These are phyloP conservation scores for Gambusia yucatana DNA, from an alignment of 2,797 vertebrate genomes.

Conservation along the genomic window DNA sequence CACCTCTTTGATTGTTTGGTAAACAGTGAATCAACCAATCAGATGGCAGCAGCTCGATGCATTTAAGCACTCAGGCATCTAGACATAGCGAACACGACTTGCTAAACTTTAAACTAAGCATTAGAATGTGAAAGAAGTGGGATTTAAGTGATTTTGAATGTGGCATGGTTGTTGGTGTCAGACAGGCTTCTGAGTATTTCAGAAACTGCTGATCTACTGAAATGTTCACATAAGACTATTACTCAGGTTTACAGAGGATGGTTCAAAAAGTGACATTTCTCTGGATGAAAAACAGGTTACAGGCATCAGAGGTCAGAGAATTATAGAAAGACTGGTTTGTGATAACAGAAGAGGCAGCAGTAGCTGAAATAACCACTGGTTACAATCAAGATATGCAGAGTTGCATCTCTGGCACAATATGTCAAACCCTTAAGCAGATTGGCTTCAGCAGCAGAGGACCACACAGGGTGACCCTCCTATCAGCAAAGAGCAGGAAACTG, in stretches of 20 bases:
- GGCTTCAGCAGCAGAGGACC: conserved; percentile 1
- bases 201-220: not conserved
- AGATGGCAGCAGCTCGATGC: not conserved
- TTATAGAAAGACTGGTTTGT: not conserved
- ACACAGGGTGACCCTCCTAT: not conserved
- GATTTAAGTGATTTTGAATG: not conserved
- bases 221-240: not conserved
- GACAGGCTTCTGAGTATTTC: not conserved
- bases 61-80: not conserved
- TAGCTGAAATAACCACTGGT: not conserved
- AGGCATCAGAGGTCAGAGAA: not conserved
- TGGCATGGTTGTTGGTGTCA: not conserved
- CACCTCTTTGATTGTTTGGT: not conserved
- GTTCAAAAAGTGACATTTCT: not conserved
- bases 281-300: not conserved
- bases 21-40: not conserved
- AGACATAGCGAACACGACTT: too few species aligned
- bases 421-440: not conserved
- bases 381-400: not conserved
- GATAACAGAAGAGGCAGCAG: not conserved
- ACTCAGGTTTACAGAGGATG: not conserved
- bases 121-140: not conserved
- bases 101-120: not conserved
- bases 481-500: not conserved
- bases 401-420: not conserved